Percentiles rank a stretch among this genome's conserved stretches.
Evolutionary conservation across 2,888 invertebrate genomes (phyloP).

Genomic region (Cephus pulcher): DNA sequence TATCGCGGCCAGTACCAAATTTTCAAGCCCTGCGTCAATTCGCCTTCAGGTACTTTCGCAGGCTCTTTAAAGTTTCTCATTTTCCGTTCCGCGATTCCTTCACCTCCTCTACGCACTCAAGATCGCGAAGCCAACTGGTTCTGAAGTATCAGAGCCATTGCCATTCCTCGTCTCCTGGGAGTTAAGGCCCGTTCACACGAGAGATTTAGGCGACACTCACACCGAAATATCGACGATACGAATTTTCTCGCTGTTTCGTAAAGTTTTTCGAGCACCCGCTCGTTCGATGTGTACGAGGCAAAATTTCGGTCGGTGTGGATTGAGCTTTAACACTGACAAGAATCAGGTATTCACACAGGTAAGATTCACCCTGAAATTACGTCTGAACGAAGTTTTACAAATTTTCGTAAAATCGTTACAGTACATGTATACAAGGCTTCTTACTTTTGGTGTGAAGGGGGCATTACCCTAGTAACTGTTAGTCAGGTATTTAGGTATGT

Average conservation of each 20-base stretch:
- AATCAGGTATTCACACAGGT: too few species aligned
- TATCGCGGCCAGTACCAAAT: not conserved
- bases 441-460: too few species aligned
- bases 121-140: not conserved
- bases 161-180: slow-evolving; percentile 5
- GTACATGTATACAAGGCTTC: too few species aligned
- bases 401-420: too few species aligned
- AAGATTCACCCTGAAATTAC: too few species aligned
- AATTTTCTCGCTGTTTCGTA: not conserved
- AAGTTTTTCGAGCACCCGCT: accelerated
- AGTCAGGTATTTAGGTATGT: not conserved
- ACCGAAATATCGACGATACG: not conserved
- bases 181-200: not conserved
- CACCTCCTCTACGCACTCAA: not conserved
- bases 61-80: not conserved
- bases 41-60: not conserved
- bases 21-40: not conserved
- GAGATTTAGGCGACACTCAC: not conserved
- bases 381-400: too few species aligned
- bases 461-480: not conserved
- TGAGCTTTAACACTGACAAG: too few species aligned
- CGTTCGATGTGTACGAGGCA: not conserved
- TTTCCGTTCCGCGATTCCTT: not conserved
- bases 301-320: not conserved
- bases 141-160: slow-evolving; percentile 26